Conservation (phyloP, 1,140 invertebrate genomes). For the Panagrolaimus sp. region DNA sequence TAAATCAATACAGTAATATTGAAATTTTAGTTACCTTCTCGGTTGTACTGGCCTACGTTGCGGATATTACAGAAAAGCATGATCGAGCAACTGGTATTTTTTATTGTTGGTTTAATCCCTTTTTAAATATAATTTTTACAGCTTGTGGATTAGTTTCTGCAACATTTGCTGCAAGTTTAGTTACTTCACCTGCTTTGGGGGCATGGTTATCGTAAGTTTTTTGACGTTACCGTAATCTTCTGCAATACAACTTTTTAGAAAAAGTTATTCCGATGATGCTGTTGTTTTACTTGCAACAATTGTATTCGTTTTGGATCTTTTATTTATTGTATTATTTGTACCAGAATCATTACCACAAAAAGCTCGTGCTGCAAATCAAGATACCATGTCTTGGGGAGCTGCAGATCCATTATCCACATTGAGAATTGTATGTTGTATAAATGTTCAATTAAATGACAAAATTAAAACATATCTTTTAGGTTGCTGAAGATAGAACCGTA, state of each 20-base stretch:
- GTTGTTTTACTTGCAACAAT: conserved; percentile 91
- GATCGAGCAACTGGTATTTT: conserved; percentile 84
- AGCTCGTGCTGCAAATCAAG: conserved; percentile 65
- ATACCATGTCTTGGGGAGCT: conserved; percentile 70
- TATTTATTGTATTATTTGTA: conserved; percentile 94
- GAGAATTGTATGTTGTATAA: too few relatives aligned
- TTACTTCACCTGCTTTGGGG: conserved; percentile 82
- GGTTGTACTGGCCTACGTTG: conserved; percentile 97
- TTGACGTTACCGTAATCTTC: conserved; percentile 70
- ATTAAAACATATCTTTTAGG: too few relatives aligned
- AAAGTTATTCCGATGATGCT: conserved; percentile 79
- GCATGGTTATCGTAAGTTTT: background rate
- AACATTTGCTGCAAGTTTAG: conserved; percentile 95
- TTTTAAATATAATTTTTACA: too few relatives aligned
- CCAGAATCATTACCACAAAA: conserved; percentile 95
- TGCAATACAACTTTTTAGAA: conserved; percentile 65
- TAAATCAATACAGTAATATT: background rate
- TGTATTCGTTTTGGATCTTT: conserved; percentile 87
- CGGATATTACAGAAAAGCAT: conserved; percentile 95
- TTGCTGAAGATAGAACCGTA: conserved; percentile 90
- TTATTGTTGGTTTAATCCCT: too few relatives aligned
- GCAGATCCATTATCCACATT: conserved; percentile 92
- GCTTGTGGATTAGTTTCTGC: conserved; percentile 95
- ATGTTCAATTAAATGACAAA: too few relatives aligned
- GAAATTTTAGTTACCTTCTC: conserved; percentile 33